Conservation (phyloP, 2,888 invertebrate species). For the Scaptomyza parva region DNA sequence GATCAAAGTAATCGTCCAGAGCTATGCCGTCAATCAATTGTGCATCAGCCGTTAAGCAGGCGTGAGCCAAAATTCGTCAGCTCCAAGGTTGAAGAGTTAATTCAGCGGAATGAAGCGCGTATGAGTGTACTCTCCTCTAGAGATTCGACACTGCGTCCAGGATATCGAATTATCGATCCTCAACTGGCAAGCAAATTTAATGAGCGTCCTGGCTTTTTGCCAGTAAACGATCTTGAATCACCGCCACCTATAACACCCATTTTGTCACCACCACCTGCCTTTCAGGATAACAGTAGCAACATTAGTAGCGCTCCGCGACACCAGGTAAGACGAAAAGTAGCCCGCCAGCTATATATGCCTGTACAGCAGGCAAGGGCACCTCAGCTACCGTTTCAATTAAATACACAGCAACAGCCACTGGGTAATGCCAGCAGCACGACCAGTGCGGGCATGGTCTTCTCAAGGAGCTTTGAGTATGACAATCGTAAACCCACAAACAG, state of each 20-base stretch:
- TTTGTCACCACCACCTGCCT: constrained; percentile 89
- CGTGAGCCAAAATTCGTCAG: constrained; percentile 76
- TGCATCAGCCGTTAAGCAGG: constrained; percentile 65
- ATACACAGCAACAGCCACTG: constrained; percentile 62
- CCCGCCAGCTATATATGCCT: constrained; percentile 49
- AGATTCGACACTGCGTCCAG: constrained; percentile 80
- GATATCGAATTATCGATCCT: constrained; percentile 83
- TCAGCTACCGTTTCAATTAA: constrained; percentile 53
- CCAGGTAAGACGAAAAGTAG: constrained; percentile 68
- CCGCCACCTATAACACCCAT: constrained; percentile 89
- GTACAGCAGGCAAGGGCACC: constrained; percentile 43
- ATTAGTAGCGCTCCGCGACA: constrained; percentile 65
- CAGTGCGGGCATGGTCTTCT: constrained; percentile 84
- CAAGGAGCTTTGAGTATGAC: constrained; percentile 85
- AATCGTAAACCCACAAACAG: constrained; percentile 80
- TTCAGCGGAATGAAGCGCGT: constrained; percentile 83
- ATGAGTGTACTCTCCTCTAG: constrained; percentile 56
- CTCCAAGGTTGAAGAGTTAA: constrained; percentile 85
- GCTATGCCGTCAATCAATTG: constrained; percentile 57
- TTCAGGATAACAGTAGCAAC: constrained; percentile 86
- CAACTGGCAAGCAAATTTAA: constrained; percentile 83
- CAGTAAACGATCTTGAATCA: constrained; percentile 85
- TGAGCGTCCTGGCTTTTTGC: constrained; percentile 84
- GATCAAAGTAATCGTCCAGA: constrained; percentile 70
- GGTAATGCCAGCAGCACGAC: constrained; percentile 25